A percentile compares a stretch with the other conserved stretches of the same genome.
Conservation (phyloP, 2,888 invertebrate genomes). For the Athrips mouffetella region DNA sequence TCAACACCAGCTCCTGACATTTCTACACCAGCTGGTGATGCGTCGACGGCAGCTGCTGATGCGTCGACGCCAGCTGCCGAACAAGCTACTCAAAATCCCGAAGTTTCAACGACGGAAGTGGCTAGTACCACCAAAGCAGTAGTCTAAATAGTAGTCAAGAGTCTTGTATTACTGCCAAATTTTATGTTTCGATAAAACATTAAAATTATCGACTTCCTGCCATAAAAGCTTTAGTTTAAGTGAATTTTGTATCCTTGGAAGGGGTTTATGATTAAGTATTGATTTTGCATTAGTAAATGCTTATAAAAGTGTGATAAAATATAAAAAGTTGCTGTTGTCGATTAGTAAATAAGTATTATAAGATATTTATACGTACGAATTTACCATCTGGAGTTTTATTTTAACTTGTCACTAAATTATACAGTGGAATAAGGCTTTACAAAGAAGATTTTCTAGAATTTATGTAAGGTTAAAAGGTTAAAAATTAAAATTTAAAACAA, state of each 20-base stretch:
- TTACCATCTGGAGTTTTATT: too few relatives aligned
- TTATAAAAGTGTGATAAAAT: conserved; percentile 19
- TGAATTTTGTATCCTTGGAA: conserved; percentile 15
- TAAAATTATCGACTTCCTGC: background rate
- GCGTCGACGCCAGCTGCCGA: conserved; percentile 2
- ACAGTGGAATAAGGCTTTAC: too few relatives aligned
- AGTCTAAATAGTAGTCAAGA: conserved; percentile 20
- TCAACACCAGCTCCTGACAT: background rate
- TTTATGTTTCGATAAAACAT: background rate
- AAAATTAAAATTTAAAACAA: too few relatives aligned
- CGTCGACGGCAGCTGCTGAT: background rate
- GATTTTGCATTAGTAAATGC: background rate
- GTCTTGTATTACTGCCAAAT: background rate
- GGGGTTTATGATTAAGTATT: conserved; percentile 18
- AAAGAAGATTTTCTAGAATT: too few relatives aligned
- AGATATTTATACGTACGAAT: too few relatives aligned
- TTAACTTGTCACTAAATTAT: too few relatives aligned
- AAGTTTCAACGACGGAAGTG: conserved; percentile 7
- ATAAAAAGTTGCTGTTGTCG: conserved; percentile 4
- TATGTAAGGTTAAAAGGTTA: too few relatives aligned
- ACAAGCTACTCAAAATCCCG: conserved; percentile 2
- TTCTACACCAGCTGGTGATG: background rate
- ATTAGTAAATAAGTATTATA: conserved; percentile 20
- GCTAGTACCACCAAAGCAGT: conserved; percentile 21
- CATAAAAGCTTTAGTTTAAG: conserved; percentile 11